These are phyloP conservation scores for Apamea crenata DNA, from an alignment of 2,888 invertebrate genomes.

Conservation along the genomic window DNA sequence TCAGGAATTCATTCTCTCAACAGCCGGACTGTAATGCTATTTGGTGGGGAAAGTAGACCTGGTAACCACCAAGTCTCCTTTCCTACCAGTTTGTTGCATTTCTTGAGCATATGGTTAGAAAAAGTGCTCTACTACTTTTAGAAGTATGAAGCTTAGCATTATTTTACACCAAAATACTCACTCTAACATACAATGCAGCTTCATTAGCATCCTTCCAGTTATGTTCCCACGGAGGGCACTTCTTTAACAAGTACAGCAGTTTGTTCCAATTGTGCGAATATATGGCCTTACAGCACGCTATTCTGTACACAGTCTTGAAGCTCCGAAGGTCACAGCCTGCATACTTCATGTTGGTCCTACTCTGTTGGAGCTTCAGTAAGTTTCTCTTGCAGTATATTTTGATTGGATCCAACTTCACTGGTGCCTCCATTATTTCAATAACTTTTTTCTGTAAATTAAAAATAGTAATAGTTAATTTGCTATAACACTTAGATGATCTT, in stretches of 20 bases:
- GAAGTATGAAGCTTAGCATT: background rate
- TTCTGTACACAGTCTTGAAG: conserved; percentile 66
- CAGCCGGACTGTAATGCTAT: background rate
- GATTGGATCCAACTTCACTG: conserved; percentile 53
- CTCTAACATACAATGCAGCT: conserved; percentile 76
- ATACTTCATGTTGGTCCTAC: conserved; percentile 53
- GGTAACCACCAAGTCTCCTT: no score
- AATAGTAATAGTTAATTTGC: background rate
- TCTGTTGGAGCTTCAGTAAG: conserved; percentile 74
- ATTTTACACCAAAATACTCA: conserved; percentile 65
- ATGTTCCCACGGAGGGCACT: conserved; percentile 80
- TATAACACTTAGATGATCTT: background rate
- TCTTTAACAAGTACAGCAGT: conserved; percentile 79
- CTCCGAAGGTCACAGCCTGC: conserved; percentile 39
- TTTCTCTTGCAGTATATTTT: conserved; percentile 75
- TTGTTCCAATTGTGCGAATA: conserved; percentile 85
- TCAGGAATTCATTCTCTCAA: background rate
- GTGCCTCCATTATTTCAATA: conserved; percentile 70
- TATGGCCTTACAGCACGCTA: conserved; percentile 77
- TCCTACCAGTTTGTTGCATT: background rate
- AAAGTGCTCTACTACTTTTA: background rate
- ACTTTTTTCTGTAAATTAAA: conserved; percentile 76
- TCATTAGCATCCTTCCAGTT: conserved; percentile 59
- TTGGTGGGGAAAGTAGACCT: background rate
- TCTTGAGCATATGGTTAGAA: background rate